Conservation (phyloP, 2,797 vertebrate species). For the Glossophaga mutica region DNA sequence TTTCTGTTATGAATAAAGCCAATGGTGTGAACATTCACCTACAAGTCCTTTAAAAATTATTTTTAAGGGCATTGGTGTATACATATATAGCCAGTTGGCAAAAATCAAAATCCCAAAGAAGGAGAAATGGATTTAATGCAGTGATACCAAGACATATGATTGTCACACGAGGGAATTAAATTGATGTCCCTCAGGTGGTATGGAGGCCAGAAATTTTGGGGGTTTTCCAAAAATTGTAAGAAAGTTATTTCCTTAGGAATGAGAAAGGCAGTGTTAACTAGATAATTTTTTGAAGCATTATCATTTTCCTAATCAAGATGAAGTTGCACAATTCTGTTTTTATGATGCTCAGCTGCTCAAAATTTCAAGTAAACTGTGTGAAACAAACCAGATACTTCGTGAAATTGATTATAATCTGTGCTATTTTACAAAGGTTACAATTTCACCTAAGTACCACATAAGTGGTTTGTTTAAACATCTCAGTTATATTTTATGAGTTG, state of each 20-base stretch:
- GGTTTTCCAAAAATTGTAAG: background rate
- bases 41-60: background rate
- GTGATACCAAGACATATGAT: background rate
- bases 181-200: background rate
- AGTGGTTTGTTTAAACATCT: conserved; percentile 66
- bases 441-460: conserved; percentile 55
- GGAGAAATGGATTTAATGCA: background rate
- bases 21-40: background rate
- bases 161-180: background rate
- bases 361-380: conserved; percentile 30
- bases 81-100: background rate
- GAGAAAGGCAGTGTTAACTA: conserved; percentile 1
- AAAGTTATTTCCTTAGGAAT: background rate
- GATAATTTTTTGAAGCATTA: conserved; percentile 34
- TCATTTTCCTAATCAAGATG: conserved; percentile 8
- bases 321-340: background rate
- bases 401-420: conserved; percentile 51
- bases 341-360: background rate
- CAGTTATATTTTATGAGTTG: conserved; percentile 58
- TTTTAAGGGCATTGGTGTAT: background rate
- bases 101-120: background rate
- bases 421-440: conserved; percentile 48
- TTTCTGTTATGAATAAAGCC: background rate
- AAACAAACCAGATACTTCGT: conserved; percentile 56
- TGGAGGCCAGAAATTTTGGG: background rate